These are phyloP conservation scores for Pampus argenteus DNA, from an alignment of 2,797 vertebrate genomes.

Conservation along the genomic window DNA sequence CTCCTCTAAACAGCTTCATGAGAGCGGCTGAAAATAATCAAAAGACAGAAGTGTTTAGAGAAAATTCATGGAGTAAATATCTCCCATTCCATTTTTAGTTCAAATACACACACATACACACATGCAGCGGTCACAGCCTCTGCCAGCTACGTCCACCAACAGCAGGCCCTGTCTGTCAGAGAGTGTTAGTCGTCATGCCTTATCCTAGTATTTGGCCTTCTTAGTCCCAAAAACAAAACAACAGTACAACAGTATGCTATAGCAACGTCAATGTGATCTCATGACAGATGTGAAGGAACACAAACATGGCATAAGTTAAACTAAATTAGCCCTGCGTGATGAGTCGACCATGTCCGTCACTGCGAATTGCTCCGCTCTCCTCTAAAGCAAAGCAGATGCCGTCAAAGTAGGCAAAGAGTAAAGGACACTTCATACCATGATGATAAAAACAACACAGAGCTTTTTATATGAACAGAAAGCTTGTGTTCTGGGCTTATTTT, in stretches of 20 bases:
- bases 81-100: constrained; percentile 51
- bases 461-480: constrained; percentile 40
- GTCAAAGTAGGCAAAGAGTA: constrained; percentile 54
- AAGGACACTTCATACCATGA: constrained; percentile 55
- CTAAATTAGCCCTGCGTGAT: constrained; percentile 80
- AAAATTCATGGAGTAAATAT: constrained; percentile 52
- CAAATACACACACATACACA: constrained; percentile 30
- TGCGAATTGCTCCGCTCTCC: constrained; percentile 66
- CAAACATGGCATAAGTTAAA: constrained; percentile 68
- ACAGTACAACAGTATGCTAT: constrained; percentile 75
- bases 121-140: constrained; percentile 31
- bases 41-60: constrained; percentile 44
- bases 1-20: constrained; percentile 41
- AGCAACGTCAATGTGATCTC: constrained; percentile 72
- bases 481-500: constrained; percentile 23
- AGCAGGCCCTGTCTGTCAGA: constrained; percentile 74
- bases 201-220: constrained; percentile 64
- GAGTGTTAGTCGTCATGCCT: constrained; percentile 65
- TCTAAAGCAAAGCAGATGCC: constrained; percentile 83
- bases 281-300: constrained; percentile 73
- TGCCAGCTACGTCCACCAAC: constrained; percentile 71
- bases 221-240: constrained; percentile 75
- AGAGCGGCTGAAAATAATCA: constrained; percentile 59
- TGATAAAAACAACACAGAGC: constrained; percentile 63
- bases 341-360: constrained; percentile 75